Evolutionary conservation across 1,140 invertebrate genomes (phyloP), one percentile per base, ranked within the genome.

Genomic region (Orchesella cincta): DNA sequence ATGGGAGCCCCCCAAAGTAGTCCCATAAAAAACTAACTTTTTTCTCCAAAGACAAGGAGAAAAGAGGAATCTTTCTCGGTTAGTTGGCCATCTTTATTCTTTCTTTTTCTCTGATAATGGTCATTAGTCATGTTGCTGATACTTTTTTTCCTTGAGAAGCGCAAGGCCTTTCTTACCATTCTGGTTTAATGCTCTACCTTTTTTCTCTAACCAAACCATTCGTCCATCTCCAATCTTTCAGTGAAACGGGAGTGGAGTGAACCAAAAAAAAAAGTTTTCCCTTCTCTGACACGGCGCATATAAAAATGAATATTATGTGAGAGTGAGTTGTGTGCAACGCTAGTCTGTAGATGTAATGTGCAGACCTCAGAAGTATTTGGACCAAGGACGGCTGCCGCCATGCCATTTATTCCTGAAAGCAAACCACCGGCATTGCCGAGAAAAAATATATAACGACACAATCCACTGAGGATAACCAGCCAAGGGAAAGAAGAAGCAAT

Each of bases 321-420:
- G n/a, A n/a, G n/a, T n/a, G n/a, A n/a, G n/a, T n/a, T n/a, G n/a
- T n/a, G n/a, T n/a, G n/a, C n/a, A n/a, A n/a, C n/a, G n/a, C n/a
- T n/a, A n/a, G n/a, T n/a, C 23, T 23, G n/a, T 57, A 57, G 3
- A 57, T 57, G n/a, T 26, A 14, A 57, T 26, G n/a, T 57, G 54
- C 54, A 57, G 12, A 57, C 26, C 54, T 57, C 54, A 57, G 12
- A 26, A 57, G 54, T 57, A 57, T 57, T 57, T 57, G 26, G 54
- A 57, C 54, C 54, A 57, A 57, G 54, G 54, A 16, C 54, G 54
- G 26, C 12, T 23, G 5, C 26, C 12, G 54, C 14, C 54, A 57
- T 57, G 54, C 54, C 54, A 57, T 57, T 57, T 57, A n/a, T 46
- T 46, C 39, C 39, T 46, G 23, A 57, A 23, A 16, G 54, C 14